Conservation (phyloP, 2,888 invertebrate species). For the Meiosimyza decipiens region DNA sequence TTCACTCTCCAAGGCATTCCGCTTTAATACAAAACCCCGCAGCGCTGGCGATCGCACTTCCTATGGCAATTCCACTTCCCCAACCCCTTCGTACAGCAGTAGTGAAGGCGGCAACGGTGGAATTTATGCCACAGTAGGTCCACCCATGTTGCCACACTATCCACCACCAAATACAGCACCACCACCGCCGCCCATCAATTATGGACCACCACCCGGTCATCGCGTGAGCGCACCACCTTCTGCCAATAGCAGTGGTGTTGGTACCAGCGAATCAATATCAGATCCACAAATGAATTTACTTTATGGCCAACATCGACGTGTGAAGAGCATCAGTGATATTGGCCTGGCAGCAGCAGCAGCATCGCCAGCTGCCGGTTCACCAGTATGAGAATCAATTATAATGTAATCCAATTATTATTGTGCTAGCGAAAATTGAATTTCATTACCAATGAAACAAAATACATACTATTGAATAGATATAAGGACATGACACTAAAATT, state of each 20-base stretch:
- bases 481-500: not conserved
- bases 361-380: slow-evolving; percentile 52
- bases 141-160: slow-evolving; percentile 51
- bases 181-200: slow-evolving; percentile 59
- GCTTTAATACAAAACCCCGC: slow-evolving; percentile 64
- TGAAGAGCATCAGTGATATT: slow-evolving; percentile 66
- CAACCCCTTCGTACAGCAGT: slow-evolving; percentile 67
- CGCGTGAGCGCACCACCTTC: slow-evolving; percentile 65
- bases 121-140: slow-evolving; percentile 66
- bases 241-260: slow-evolving; percentile 30
- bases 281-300: slow-evolving; percentile 58
- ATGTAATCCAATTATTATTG: slow-evolving; percentile 45
- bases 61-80: slow-evolving; percentile 67
- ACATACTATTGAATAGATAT: not conserved
- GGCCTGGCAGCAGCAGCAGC: slow-evolving; percentile 56
- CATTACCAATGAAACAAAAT: not conserved
- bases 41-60: slow-evolving; percentile 61
- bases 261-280: slow-evolving; percentile 45
- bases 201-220: slow-evolving; percentile 55
- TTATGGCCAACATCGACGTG: slow-evolving; percentile 64
- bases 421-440: not conserved
- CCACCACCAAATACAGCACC: slow-evolving; percentile 63
- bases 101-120: slow-evolving; percentile 66
- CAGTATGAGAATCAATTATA: slow-evolving; percentile 60
- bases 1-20: slow-evolving; percentile 67